Evolutionary conservation across 2,797 vertebrate species (phyloP).

Genomic region (Falco cherrug): DNA sequence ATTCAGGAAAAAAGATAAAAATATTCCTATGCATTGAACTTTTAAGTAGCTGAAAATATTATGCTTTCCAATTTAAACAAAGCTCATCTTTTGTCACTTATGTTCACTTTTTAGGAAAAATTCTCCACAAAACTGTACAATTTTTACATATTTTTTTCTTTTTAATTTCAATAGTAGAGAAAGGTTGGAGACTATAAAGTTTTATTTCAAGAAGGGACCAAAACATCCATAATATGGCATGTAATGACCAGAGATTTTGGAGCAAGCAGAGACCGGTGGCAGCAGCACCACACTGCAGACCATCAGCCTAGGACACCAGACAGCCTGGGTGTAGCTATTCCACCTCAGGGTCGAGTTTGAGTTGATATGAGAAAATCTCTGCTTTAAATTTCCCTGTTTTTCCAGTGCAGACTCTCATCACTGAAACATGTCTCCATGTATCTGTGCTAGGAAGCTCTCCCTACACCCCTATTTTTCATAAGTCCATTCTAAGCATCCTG

Average conservation of each 20-base stretch:
- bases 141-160: not conserved
- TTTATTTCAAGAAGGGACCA: not conserved
- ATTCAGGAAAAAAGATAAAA: not conserved
- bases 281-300: not conserved
- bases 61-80: not conserved
- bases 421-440: fast-evolving
- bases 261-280: not conserved
- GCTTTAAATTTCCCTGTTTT: not conserved
- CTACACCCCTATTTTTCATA: not conserved
- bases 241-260: not conserved
- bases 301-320: not conserved
- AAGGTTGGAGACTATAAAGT: not conserved
- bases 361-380: not conserved
- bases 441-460: not conserved
- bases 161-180: not conserved
- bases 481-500: not conserved
- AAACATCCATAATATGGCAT: not conserved
- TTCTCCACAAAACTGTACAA: not conserved
- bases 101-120: not conserved
- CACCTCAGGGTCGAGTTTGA: not conserved
- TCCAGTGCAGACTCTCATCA: not conserved
- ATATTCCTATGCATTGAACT: not conserved
- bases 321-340: not conserved
- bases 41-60: not conserved
- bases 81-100: not conserved